These are phyloP conservation scores for Drusus annulatus DNA, from an alignment of 1,140 invertebrate species.

Conservation along the genomic window DNA sequence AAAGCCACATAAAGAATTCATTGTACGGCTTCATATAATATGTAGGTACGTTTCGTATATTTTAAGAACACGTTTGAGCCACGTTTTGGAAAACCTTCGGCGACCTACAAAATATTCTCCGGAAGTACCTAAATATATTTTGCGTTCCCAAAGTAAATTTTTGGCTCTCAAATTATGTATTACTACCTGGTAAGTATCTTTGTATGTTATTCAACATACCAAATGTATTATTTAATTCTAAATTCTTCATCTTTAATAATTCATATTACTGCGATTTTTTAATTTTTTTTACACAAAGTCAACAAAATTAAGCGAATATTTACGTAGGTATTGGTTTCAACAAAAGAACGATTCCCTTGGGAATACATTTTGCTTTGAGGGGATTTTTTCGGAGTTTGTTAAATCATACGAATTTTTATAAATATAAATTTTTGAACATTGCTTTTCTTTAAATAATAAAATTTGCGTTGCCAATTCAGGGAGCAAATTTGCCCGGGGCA, in stretches of 20 bases:
- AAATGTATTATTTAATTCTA: too few relatives aligned
- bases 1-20: slow-evolving; percentile 56
- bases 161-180: not conserved
- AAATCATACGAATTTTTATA: too few relatives aligned
- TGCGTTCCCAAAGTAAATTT: not conserved
- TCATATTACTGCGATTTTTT: too few relatives aligned
- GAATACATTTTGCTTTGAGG: too few relatives aligned
- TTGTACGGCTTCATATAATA: slow-evolving; percentile 45
- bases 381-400: too few relatives aligned
- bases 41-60: slow-evolving; percentile 39
- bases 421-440: slow-evolving; percentile 17
- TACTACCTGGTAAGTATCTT: too few relatives aligned
- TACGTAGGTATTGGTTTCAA: not conserved
- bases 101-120: not conserved
- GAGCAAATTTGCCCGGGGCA: slow-evolving; percentile 37
- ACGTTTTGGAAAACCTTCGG: slow-evolving; percentile 15
- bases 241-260: too few relatives aligned
- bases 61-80: slow-evolving; percentile 51
- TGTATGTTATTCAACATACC: too few relatives aligned
- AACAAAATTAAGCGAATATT: not conserved
- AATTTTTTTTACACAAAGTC: too few relatives aligned
- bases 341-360: too few relatives aligned
- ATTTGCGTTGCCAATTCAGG: slow-evolving; percentile 20
- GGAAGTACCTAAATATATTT: not conserved
- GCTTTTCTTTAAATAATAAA: slow-evolving; percentile 18